Evolutionary conservation across 2,113 vertebrate species (phyloP), one percentile per base, ranked within the genome.

Genomic region (Oncorhynchus keta): DNA sequence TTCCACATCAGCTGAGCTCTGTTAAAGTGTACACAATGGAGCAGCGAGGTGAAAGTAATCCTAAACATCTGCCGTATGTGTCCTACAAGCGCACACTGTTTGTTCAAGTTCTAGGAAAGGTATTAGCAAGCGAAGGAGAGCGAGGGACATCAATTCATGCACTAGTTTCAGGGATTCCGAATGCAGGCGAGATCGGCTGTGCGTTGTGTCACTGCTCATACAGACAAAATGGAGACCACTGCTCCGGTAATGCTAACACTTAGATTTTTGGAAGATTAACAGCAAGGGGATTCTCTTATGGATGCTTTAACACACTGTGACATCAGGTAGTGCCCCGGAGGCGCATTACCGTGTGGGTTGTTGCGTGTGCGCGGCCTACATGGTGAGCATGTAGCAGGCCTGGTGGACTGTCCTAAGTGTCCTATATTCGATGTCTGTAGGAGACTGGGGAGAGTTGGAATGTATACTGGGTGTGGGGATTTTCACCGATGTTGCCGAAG

Each of bases 21-120:
- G 85, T 89, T 77, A 89, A 90, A 90, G 89, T 87, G 87, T 88
- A 83, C 87, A 91, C 88, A 91, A 89, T 88, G 79, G 90, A 91
- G 90, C 91, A 89, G 86, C 83, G 91, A 89, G 89, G 89, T 91
- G 90, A 91, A 89, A 89, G 90, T 92, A 92, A 92, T 92, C 88
- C 89, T 88, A 87, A 91, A 91, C 91, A 92, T 91, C 91, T 92
- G 91, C 91, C 88, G 89, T 79, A 72, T 88, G 81, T 86, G 91
- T 90, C 87, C 87, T 88, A 90, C 90, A 90, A 83, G 87, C 86
- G 86, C 87, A 80, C 81, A 79, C 90, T 89, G 90, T 91, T 91
- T 90, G 90, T 88, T 91, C 88, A 89, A 90, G 89, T 91, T 85
- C 88, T 81, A 87, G 86, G 72, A 86, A 86, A 90, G 88, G 89